Evolutionary conservation across 2,888 invertebrate genomes (phyloP).

Genomic region (Hirtodrosophila cameraria): DNA sequence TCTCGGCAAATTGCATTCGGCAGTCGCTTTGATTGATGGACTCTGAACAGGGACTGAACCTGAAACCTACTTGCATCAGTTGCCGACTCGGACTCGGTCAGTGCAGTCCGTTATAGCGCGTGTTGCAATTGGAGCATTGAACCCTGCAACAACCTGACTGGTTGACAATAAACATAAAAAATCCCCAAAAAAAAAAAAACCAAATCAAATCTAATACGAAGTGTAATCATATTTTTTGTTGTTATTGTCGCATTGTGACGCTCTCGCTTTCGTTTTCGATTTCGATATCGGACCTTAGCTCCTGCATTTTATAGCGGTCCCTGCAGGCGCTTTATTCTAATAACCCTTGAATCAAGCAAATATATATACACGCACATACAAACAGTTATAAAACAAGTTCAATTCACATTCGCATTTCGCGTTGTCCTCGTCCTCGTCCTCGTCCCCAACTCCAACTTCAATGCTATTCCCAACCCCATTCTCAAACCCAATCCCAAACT

Average conservation of each 20-base stretch:
- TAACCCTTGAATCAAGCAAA: constrained; percentile 45
- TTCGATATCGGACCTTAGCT: constrained; percentile 37
- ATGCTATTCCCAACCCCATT: constrained; percentile 9
- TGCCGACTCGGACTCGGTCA: constrained; percentile 57
- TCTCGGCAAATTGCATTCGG: constrained; percentile 68
- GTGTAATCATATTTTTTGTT: constrained; percentile 61
- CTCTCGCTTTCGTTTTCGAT: constrained; percentile 21
- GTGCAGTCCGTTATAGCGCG: constrained; percentile 52
- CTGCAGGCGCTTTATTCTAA: constrained; percentile 57
- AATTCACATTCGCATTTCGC: constrained; percentile 60
- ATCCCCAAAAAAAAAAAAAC: constrained; percentile 8
- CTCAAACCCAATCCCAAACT: constrained; percentile 4
- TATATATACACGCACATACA: constrained; percentile 26
- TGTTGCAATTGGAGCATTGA: not conserved
- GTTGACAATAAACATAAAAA: not conserved
- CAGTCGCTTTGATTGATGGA: constrained; percentile 65
- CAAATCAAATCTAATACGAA: constrained; percentile 19
- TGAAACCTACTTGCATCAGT: constrained; percentile 41
- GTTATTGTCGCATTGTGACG: constrained; percentile 45
- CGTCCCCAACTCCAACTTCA: constrained; percentile 3
- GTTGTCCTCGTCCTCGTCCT: constrained; percentile 19
- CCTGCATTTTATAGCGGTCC: constrained; percentile 70
- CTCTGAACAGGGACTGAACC: constrained; percentile 21
- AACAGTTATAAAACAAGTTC: constrained; percentile 50
- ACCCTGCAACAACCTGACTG: not conserved